Base-by-base conservation (phyloP, 2,797 vertebrate species). In the Cephalopachus bancanus region DNA sequence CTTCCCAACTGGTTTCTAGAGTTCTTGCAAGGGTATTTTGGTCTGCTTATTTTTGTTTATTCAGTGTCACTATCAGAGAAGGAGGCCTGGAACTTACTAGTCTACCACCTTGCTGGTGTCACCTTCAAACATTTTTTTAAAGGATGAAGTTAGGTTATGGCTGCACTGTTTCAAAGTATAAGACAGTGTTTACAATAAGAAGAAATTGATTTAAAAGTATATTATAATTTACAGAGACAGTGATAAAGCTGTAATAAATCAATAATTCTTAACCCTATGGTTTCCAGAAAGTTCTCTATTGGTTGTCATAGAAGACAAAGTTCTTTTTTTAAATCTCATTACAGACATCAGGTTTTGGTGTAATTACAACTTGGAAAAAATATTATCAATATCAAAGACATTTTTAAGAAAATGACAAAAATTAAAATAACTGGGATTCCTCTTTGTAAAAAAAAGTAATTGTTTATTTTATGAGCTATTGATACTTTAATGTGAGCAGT, bases 391-490 rank as follows among this genome's bases (percentile, higher is more conserved):
- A 51, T 81, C 51, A 91, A 94, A 69, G 65, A 69, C 65, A 69
- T 57, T 44, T 44, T 44, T 44, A 44, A 44, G 44, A 44, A 44
- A 44, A 44, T 44, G 44, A 44, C 44, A 60, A 87, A 88, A 91
- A 49, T n/a, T 65, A 55, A 80, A 91, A 78, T 94, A 87, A 72
- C 57, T 92, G 84, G 16, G 5, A 85, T 67, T 93, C 83, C 22
- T 93, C 12, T 67, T 67, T 62, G 9, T 76, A 9, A 92, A 94
- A 78, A 24, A 24, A 83, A 69, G 44, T 86, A 84, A 79, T 92
- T 44, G 53, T 76, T 87, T 92, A 92, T 86, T 94, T 64, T 94
- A 90, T 80, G 67, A 75, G 17, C 78, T 94, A 88, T 26, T 93
- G 81, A 75, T 53, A 64, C 74, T 94, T 87, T 87, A 91, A 93